Evolutionary conservation across 2,888 invertebrate species (phyloP).

Genomic region (Acanthacorydalis orientalis): DNA sequence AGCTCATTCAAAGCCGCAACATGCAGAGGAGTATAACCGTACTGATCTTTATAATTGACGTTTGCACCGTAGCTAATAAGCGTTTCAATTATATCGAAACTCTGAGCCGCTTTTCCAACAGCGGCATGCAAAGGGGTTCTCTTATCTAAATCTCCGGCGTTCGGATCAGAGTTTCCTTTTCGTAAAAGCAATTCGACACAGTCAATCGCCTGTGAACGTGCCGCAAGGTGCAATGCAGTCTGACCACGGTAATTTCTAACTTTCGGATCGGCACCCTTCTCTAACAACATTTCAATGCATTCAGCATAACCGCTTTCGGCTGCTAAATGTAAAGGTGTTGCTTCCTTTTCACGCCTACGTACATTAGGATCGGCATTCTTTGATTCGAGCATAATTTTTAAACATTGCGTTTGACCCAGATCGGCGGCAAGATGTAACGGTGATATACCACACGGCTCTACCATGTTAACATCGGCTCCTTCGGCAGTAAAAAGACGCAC

Average conservation of each 20-base stretch:
- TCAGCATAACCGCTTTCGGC: conserved; percentile 77
- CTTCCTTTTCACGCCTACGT: conserved; percentile 54
- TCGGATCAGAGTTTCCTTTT: conserved; percentile 61
- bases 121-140: conserved; percentile 71
- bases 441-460: conserved; percentile 60
- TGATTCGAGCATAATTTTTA: conserved; percentile 56
- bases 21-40: conserved; percentile 73
- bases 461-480: conserved; percentile 58
- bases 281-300: conserved; percentile 56
- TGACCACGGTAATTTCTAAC: conserved; percentile 63
- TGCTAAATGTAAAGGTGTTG: conserved; percentile 69
- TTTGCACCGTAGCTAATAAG: conserved; percentile 66
- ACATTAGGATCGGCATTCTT: conserved; percentile 55
- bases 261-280: conserved; percentile 59
- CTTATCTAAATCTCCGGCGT: conserved; percentile 64
- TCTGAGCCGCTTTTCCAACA: conserved; percentile 64
- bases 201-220: conserved; percentile 61
- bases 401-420: conserved; percentile 56
- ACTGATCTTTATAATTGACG: conserved; percentile 69
- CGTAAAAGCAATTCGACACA: conserved; percentile 61
- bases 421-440: conserved; percentile 70
- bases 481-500: conserved; percentile 55
- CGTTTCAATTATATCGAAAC: conserved; percentile 64
- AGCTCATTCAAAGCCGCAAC: conserved; percentile 73
- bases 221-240: conserved; percentile 72